Evolutionary conservation across 2,888 invertebrate species (phyloP), one percentile per base, ranked within the genome.

Genomic region (Papilio gigon): DNA sequence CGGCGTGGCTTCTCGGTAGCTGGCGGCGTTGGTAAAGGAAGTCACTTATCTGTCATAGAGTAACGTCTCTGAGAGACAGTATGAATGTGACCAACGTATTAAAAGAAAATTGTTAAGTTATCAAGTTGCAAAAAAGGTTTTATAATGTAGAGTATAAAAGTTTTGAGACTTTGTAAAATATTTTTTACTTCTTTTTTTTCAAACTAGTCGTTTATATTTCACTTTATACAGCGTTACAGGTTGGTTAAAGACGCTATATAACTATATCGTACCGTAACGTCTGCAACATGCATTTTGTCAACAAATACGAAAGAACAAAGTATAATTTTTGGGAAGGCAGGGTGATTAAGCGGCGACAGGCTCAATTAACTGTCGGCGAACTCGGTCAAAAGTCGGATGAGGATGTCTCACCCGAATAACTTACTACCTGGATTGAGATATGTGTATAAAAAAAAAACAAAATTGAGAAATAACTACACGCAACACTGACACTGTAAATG

Each of bases 1-100:
- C 85, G 84, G 84, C 73, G 80, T 84, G 82, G 84, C 72, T 84
- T 87, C 85, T 80, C 82, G 77, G 87, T 86, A 86, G 84, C 84
- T 73, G 74, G 80, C 85, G 83, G 84, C 80, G 72, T 81, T 81
- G 77, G 82, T 72, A 82, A 72, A 85, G 76, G 76, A 72, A 71
- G 74, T 70, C 72, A 66, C 68, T 75, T 74, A 72, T 71, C 71
- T 72, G 70, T 68, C 74, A 70, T 72, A 76, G 71, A 75, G 59
- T 70, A 72, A 67, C 5, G 62, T 56, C 56, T 62, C 42, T 25
- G 35, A 63, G 58, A 64, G 20, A 47, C 58, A 58, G 42, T 4
- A 17, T 17, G 11, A 50, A 27, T 17, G 27, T 27, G n/a, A n/a
- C n/a, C n/a, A 27, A 14, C 27, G 27, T n/a, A 27, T 4, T 6